These are phyloP conservation scores for Boleophthalmus pectinirostris DNA, from an alignment of 2,113 vertebrate genomes.

Conservation along the genomic window DNA sequence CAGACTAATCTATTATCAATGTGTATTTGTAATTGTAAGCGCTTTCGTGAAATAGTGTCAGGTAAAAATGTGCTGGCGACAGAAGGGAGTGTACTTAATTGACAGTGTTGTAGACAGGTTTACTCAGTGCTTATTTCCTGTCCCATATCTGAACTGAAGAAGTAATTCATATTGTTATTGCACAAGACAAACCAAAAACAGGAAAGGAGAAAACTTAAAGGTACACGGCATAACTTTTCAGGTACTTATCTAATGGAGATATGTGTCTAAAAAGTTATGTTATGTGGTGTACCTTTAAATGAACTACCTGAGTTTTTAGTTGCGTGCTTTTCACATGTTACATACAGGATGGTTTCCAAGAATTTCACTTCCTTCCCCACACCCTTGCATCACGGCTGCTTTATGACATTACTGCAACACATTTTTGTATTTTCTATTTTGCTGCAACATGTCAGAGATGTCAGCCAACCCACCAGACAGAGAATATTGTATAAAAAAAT, in stretches of 20 bases:
- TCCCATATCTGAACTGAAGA: not conserved
- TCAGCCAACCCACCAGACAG: not conserved
- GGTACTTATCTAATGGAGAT: no score
- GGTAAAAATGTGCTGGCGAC: not conserved
- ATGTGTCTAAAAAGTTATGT: not conserved
- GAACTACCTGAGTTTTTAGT: not conserved
- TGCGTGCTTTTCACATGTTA: not conserved
- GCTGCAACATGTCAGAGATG: not conserved
- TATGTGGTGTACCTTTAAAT: not conserved
- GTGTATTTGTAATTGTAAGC: not conserved
- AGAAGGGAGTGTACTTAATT: conserved; percentile 9
- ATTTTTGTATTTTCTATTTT: not conserved
- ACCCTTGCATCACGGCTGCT: not conserved
- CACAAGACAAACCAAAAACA: not conserved
- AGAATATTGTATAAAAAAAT: not conserved
- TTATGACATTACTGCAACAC: not conserved
- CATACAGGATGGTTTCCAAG: not conserved
- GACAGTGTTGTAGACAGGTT: conserved; percentile 28
- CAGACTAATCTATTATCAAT: not conserved
- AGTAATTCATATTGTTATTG: no score
- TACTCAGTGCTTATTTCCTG: conserved; percentile 9
- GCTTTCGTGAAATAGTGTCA: not conserved
- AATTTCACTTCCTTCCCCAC: conserved; percentile 4
- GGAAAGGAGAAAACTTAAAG: not conserved
- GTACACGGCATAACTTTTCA: no score